Base-by-base conservation (phyloP, 2,888 invertebrate genomes). In the Dryobotodes eremita region DNA sequence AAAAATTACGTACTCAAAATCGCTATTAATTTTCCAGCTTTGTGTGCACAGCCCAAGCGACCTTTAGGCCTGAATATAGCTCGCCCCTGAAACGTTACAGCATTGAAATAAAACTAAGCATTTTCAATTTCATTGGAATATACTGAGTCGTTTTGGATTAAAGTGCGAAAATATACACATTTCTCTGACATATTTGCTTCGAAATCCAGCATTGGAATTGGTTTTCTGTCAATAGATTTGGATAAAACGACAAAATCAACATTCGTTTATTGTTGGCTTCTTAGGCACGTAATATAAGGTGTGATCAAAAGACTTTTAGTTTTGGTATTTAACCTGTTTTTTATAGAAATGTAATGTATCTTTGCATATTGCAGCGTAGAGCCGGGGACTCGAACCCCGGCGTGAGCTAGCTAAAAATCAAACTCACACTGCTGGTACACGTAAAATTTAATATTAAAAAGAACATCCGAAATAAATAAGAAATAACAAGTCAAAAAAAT, bases 101-200 rank as follows among this genome's bases (percentile, higher is more conserved):
- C 59, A 75, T 61, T 80, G 68, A 80, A 88, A 85, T 82, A 84
- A 88, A 87, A 84, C 65, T 75, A 77, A 79, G 68, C 42, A 76
- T 82, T 82, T 85, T 86, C 78, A 82, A 82, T 86, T 78, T 61
- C 70, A 79, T 64, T 71, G n/a, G 15, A 70, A 70, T 75, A 69
- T 55, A 64, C 42, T 59, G 31, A 31, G 59, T 69, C 55, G 42
- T 42, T 46, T 20, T 42, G 50, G 53, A 79, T 70, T 79, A 69
- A 50, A 71, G 50, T 80, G 73, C 23, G 70, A 79, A 82, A 75
- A 65, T 82, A 82, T 83, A 72, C 50, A 66, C 61, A 83, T 83
- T 75, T 74, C 71, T 55, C n/a, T 79, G 74, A 79, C 64, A 61
- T 61, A 72, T 75, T 79, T 55, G 62, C 11, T 78, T 50, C 48